Percentiles rank a stretch among this genome's conserved stretches.
Conservation (phyloP, 2,888 invertebrate genomes). For the Catocala nupta region DNA sequence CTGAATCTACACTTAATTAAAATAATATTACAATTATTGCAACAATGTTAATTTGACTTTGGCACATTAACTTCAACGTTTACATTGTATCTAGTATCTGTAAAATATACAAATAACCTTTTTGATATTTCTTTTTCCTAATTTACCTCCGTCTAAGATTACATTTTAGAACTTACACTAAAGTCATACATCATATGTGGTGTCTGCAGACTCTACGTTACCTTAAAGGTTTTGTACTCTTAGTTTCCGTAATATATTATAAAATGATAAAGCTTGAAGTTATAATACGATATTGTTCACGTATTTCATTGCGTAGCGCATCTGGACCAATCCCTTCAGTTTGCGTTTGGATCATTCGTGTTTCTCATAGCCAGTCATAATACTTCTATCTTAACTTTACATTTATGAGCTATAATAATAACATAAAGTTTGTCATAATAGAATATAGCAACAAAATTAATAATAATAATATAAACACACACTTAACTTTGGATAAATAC, state of each 20-base stretch:
- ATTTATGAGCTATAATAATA: slow-evolving; percentile 63
- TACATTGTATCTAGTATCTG: slow-evolving; percentile 43
- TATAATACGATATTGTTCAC: slow-evolving; percentile 11
- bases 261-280: slow-evolving; percentile 14
- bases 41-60: slow-evolving; percentile 73
- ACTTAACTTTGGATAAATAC: slow-evolving; percentile 85
- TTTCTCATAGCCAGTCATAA: slow-evolving; percentile 70
- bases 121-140: slow-evolving; percentile 24
- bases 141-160: slow-evolving; percentile 19
- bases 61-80: slow-evolving; percentile 70
- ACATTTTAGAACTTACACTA: slow-evolving; percentile 19
- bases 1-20: slow-evolving; percentile 48
- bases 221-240: slow-evolving; percentile 25
- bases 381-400: slow-evolving; percentile 62
- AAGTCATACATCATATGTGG: slow-evolving; percentile 13
- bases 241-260: slow-evolving; percentile 15
- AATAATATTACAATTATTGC: slow-evolving; percentile 67
- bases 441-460: slow-evolving; percentile 83
- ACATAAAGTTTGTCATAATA: slow-evolving; percentile 78
- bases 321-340: slow-evolving; percentile 23
- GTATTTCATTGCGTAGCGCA: slow-evolving; percentile 21
- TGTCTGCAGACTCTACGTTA: slow-evolving; percentile 17
- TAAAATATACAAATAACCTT: slow-evolving; percentile 29
- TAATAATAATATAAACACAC: slow-evolving; percentile 83
- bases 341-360: slow-evolving; percentile 32